phyloP scores from a whole-genome alignment of 2,797 vertebrate species.

The Chaunax sp. region DNA sequence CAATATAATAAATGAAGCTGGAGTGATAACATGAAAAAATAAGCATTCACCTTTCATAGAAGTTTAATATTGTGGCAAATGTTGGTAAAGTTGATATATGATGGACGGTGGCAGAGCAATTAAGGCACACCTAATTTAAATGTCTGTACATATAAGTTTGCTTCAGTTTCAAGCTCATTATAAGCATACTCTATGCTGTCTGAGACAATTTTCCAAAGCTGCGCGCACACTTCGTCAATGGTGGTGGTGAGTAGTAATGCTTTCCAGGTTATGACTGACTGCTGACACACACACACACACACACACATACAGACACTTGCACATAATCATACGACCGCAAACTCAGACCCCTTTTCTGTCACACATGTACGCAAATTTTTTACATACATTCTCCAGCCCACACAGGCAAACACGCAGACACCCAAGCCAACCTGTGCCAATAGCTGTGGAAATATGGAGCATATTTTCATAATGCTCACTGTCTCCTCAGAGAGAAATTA shows the following conservation, averaged over 20 bases:
- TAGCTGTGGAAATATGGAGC: slow-evolving; percentile 54
- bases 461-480: slow-evolving; percentile 43
- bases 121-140: slow-evolving; percentile 38
- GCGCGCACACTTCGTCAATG: slow-evolving; percentile 67
- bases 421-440: slow-evolving; percentile 45
- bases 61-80: slow-evolving; percentile 29
- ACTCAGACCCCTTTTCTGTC: slow-evolving; percentile 62
- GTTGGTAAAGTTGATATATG: slow-evolving; percentile 13
- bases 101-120: slow-evolving; percentile 49
- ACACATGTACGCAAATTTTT: slow-evolving; percentile 68
- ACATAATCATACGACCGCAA: slow-evolving; percentile 66
- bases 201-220: slow-evolving; percentile 58
- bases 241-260: slow-evolving; percentile 71
- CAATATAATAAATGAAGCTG: slow-evolving; percentile 25
- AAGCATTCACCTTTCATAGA: slow-evolving; percentile 17
- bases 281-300: slow-evolving; percentile 46
- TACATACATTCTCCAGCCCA: slow-evolving; percentile 61
- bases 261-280: slow-evolving; percentile 80
- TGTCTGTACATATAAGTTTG: slow-evolving; percentile 58
- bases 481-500: slow-evolving; percentile 53
- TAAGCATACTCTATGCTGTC: slow-evolving; percentile 56
- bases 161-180: slow-evolving; percentile 61
- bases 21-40: slow-evolving; percentile 9
- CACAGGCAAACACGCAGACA: slow-evolving; percentile 53
- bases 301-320: slow-evolving; percentile 36